Evolutionary conservation across 2,113 vertebrate genomes (phyloP), one percentile per base, ranked within the genome.

Genomic region (Bufo bufo): DNA sequence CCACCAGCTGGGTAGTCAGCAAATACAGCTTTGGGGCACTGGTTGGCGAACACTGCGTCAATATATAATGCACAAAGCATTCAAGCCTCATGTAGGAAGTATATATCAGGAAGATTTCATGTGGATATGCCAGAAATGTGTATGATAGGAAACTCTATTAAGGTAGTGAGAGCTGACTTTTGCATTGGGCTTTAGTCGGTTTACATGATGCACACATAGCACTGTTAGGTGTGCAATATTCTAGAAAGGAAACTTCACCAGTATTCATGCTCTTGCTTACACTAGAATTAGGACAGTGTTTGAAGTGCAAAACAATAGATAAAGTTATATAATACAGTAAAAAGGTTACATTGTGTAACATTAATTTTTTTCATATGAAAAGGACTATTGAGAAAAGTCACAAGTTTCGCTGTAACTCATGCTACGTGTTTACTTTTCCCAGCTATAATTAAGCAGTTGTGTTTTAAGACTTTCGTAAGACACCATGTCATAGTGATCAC

Each of bases 371-470:
- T 72, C 6, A 33, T 45, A 16, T 58, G 33, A 84, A 52, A 84
- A 56, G 54, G n/a, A 69, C 8, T 23, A 50, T 50, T 69, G 11
- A 77, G 4, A 19, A 17, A 56, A 85, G 20, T 87, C 65, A 71
- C 63, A 54, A 50, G 61, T 71, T 84, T 52, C 19, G 12, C 6
- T 71, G n/a, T 84, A 66, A 71, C 20, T 71, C 59, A 63, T 69
- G 49, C 63, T 33, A 45, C 65, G 50, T 69, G 82, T 84, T 84
- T 84, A 72, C 82, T 84, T 71, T 84, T 84, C 82, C 65, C 82
- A 66, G 66, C 65, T 54, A 66, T 52, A 69, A 69, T 84, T 52
- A 66, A 52, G 47, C 10, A 33, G 52, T 84, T 69, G 19, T 84
- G 49, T 84, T 82, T 83, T 33, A n/a, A n/a, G 58, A 65, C 45